phyloP scores from a whole-genome alignment of 2,113 vertebrate genomes.

The Hemiprocne comata region DNA sequence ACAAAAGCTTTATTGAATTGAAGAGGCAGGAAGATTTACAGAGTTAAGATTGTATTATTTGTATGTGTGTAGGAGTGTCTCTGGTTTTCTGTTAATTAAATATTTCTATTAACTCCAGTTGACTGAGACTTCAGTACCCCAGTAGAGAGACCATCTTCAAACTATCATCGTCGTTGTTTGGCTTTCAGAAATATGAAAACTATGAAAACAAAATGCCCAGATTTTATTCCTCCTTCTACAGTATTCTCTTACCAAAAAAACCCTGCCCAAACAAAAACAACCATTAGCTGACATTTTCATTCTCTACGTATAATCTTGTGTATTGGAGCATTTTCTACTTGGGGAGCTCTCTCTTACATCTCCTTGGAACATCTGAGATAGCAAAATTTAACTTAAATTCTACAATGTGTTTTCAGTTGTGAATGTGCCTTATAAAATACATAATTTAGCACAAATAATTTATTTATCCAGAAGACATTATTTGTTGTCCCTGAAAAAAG shows the following conservation, averaged over 20 bases:
- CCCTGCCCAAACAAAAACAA: too few species aligned
- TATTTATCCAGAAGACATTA: constrained; percentile 2
- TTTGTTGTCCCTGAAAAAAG: neutral
- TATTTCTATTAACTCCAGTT: neutral
- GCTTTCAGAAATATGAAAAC: neutral
- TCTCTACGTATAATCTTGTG: neutral
- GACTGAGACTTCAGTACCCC: neutral
- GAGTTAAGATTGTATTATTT: neutral
- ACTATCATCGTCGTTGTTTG: neutral
- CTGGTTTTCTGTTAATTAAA: neutral
- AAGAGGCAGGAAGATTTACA: neutral
- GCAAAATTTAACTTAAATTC: neutral
- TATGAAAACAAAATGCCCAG: neutral
- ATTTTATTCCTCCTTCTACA: neutral
- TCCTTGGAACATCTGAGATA: neutral
- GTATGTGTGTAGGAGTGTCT: neutral
- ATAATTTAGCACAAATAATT: neutral
- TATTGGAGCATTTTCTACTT: neutral
- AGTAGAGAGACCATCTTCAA: neutral
- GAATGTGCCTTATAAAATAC: neutral
- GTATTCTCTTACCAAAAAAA: neutral
- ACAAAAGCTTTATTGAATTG: neutral
- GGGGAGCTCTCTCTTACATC: neutral
- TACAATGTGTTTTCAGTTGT: neutral
- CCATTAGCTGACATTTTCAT: neutral